A percentile compares a stretch with the other conserved stretches of the same genome.
Evolutionary conservation across 2,113 vertebrate species (phyloP).

Genomic region (Merops nubicus): DNA sequence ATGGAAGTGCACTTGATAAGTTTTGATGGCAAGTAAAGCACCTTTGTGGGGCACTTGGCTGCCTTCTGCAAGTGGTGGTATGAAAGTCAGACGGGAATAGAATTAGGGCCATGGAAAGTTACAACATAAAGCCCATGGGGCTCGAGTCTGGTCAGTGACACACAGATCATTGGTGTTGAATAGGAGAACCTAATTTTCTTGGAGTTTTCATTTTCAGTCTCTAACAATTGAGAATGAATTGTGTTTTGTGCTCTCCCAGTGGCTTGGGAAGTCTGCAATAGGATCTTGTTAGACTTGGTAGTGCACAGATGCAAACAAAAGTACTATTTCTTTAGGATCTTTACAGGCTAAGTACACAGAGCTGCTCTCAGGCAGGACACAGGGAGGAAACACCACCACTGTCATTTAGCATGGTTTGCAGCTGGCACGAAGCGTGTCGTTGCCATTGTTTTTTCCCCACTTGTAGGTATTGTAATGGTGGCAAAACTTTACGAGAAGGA

Average conservation of each 20-base stretch:
- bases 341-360: too few relatives aligned
- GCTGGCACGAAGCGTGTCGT: rapidly evolving
- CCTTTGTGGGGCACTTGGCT: not conserved
- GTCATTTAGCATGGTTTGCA: not conserved
- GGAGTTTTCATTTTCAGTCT: not conserved
- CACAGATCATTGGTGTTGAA: not conserved
- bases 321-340: not conserved
- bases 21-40: not conserved
- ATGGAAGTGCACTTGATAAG: not conserved
- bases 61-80: not conserved
- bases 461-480: not conserved
- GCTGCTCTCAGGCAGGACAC: not conserved
- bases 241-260: not conserved
- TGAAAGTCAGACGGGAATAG: not conserved
- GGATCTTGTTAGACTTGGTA: not conserved
- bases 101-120: not conserved
- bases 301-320: not conserved
- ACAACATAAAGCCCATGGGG: not conserved
- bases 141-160: not conserved
- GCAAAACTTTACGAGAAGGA: not conserved
- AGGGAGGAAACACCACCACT: not conserved
- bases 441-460: rapidly evolving
- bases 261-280: not conserved
- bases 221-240: not conserved
- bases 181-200: not conserved